Percentiles rank a stretch among this genome's conserved stretches.
Conservation (phyloP, 2,797 vertebrate species). For the Bovichtus variegatus region DNA sequence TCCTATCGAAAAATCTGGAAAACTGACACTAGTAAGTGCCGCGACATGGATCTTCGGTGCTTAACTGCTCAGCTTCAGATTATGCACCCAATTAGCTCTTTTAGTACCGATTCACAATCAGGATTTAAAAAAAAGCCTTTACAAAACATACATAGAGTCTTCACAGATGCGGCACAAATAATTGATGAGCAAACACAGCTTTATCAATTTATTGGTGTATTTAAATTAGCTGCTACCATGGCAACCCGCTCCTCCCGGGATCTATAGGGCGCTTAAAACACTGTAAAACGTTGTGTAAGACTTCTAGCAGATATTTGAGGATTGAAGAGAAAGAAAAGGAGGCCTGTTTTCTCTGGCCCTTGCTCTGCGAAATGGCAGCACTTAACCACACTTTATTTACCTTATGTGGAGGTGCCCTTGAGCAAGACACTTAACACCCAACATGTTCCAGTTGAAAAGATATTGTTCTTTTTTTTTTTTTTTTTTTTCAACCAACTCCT, state of each 20-base stretch:
- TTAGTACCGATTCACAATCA: constrained; percentile 35
- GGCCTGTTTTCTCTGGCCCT: background rate
- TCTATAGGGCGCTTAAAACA: constrained; percentile 39
- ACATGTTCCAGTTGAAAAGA: constrained; percentile 17
- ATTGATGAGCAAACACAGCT: constrained; percentile 72
- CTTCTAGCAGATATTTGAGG: constrained; percentile 11
- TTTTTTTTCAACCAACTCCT: background rate
- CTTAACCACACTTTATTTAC: background rate
- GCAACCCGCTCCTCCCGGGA: constrained; percentile 43
- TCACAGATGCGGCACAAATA: constrained; percentile 73
- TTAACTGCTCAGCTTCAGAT: constrained; percentile 48
- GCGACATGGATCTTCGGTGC: constrained; percentile 46
- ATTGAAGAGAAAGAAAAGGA: background rate
- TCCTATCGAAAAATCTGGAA: constrained; percentile 31
- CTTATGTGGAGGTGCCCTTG: background rate
- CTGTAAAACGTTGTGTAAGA: constrained; percentile 13
- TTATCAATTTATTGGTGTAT: constrained; percentile 70
- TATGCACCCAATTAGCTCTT: constrained; percentile 65
- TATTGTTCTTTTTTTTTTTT: no score
- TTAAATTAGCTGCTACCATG: constrained; percentile 59
- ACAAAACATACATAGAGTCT: constrained; percentile 63
- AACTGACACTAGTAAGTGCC: constrained; percentile 43
- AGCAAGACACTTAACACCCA: constrained; percentile 30
- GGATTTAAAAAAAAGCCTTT: constrained; percentile 58
- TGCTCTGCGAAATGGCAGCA: background rate